Base-by-base conservation (phyloP, 2,888 invertebrate species). In the Neria commutata region DNA sequence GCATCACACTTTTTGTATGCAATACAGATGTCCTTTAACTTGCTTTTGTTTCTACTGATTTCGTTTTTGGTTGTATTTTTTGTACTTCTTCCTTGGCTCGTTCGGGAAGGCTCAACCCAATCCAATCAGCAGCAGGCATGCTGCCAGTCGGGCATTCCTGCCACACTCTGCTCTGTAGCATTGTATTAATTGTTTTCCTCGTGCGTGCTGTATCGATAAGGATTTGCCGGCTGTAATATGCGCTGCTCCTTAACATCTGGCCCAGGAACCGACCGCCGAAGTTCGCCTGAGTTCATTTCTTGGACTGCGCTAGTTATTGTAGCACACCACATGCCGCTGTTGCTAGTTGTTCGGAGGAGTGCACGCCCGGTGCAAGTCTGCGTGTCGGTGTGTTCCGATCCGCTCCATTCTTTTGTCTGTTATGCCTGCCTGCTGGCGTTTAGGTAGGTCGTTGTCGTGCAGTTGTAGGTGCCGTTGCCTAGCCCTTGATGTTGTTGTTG, bases 81-180 rank as follows among this genome's bases (percentile, higher is more conserved):
- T n/a, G n/a, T n/a, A n/a, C n/a, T n/a, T n/a, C n/a, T n/a, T n/a
- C n/a, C n/a, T n/a, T n/a, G n/a, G n/a, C n/a, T n/a, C n/a, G n/a
- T n/a, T n/a, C n/a, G n/a, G n/a, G n/a, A n/a, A n/a, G 21, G 21
- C 25, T n/a, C 24, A 40, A 19, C 17, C 26, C 45, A 59, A 63
- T 63, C 63, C 64, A 64, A 60, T 60, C 64, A 63, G 60, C 63
- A 63, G 63, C 63, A 63, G 63, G 63, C 63, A n/a, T n/a, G n/a
- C n/a, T n/a, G n/a, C n/a, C n/a, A n/a, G n/a, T n/a, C n/a, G n/a
- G n/a, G n/a, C n/a, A 55, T 50, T 24, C 29, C 14, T 34, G 25
- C 16, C 61, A 19, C 33, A 21, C 3, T 47, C 49, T 29, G n/a
- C n/a, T n/a, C n/a, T n/a, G n/a, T n/a, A n/a, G n/a, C 23, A 34